Conservation (phyloP, 2,113 vertebrate genomes). For the Myotis brandtii region DNA sequence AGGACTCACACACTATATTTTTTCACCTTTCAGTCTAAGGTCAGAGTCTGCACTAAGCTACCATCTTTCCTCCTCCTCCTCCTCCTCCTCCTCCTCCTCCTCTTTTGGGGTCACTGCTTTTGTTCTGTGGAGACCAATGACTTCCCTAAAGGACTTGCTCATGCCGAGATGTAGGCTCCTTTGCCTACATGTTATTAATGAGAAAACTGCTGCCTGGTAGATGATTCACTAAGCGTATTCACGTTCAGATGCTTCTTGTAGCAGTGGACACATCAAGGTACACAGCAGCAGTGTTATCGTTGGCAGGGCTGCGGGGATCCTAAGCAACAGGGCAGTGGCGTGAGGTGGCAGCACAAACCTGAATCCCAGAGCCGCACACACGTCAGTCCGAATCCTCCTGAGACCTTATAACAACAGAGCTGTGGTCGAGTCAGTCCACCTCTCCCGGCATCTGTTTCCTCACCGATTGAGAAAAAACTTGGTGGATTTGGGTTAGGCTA, state of each 20-base stretch:
- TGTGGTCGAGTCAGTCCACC: neutral
- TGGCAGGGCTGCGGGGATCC: neutral
- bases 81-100: no score
- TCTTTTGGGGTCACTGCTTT: conserved; percentile 29
- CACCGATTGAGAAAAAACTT: neutral
- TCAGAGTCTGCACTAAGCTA: fast-evolving
- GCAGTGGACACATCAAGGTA: neutral
- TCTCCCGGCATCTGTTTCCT: neutral
- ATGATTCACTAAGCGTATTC: neutral
- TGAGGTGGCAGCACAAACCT: neutral
- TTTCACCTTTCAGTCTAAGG: neutral
- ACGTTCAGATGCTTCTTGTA: conserved; percentile 29
- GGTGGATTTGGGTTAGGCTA: neutral
- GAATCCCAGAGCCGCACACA: neutral
- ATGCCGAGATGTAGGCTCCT: neutral
- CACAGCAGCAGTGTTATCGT: fast-evolving
- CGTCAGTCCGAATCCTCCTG: neutral
- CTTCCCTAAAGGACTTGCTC: neutral
- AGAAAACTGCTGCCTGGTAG: conserved; percentile 43
- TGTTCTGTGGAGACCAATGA: neutral
- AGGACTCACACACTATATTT: neutral
- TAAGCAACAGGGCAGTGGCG: neutral
- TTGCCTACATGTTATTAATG: conserved; percentile 46
- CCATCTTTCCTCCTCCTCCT: neutral
- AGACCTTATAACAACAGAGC: neutral